Evolutionary conservation across 2,888 invertebrate species (phyloP).

Genomic region (Acanthosoma haemorrhoidale): DNA sequence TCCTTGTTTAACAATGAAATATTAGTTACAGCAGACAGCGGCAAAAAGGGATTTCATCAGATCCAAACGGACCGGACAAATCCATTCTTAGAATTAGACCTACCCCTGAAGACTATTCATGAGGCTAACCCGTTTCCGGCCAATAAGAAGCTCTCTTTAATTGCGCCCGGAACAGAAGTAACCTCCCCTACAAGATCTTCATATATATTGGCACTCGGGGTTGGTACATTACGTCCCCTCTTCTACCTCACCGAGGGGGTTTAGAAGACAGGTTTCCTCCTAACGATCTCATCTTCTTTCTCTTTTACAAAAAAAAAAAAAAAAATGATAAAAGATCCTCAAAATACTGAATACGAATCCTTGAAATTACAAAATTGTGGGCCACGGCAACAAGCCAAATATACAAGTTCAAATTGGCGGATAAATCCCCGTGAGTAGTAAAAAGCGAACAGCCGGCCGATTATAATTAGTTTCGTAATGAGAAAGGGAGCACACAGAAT

Average conservation of each 20-base stretch:
- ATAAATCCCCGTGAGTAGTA: neutral
- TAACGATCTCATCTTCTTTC: no score
- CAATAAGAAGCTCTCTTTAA: constrained; percentile 10
- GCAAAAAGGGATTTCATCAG: neutral
- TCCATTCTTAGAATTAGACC: neutral
- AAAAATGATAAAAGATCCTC: no score
- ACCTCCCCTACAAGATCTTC: constrained; percentile 14
- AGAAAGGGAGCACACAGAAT: neutral
- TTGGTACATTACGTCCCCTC: neutral
- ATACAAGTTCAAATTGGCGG: no score
- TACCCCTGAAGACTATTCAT: constrained; percentile 8
- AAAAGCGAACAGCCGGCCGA: neutral
- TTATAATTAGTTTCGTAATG: constrained; percentile 10
- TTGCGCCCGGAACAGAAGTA: constrained; percentile 3
- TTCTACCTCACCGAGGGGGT: neutral
- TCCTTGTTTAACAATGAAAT: no score
- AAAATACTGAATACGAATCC: no score
- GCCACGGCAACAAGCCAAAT: no score
- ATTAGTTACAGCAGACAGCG: neutral
- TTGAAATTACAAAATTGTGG: no score
- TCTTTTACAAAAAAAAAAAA: no score
- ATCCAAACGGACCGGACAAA: neutral
- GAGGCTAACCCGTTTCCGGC: constrained; percentile 12
- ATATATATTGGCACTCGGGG: constrained; percentile 11
- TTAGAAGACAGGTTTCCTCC: neutral